A percentile compares a stretch with the other conserved stretches of the same genome.
Conservation (phyloP, 2,888 invertebrate species). For the Synergus japonicus region DNA sequence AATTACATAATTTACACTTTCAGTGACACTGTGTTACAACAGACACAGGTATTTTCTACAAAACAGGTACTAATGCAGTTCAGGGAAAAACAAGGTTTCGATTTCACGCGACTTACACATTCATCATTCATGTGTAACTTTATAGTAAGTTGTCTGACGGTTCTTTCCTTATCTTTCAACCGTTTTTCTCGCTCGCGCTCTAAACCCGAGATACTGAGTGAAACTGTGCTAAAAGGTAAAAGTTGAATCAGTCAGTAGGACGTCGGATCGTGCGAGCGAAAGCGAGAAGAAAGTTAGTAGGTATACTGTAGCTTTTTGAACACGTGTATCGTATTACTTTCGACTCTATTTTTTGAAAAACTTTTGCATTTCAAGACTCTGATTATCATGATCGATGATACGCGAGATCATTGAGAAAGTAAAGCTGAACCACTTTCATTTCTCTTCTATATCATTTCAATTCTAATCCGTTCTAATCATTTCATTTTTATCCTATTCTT, state of each 20-base stretch:
- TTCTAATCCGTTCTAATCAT: not conserved
- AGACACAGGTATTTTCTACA: not conserved
- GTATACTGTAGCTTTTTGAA: not conserved
- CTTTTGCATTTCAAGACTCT: not conserved
- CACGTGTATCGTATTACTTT: conserved; percentile 43
- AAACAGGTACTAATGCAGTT: not conserved
- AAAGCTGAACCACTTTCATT: conserved; percentile 21
- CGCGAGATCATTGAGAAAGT: conserved; percentile 20
- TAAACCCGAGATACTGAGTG: conserved; percentile 57
- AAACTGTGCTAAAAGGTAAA: conserved; percentile 76
- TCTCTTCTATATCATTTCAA: not conserved
- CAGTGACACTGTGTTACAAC: not conserved
- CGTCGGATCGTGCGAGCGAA: conserved; percentile 65
- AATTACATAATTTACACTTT: conserved; percentile 24
- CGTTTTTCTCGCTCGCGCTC: conserved; percentile 28
- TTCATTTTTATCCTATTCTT: not conserved
- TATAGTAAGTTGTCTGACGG: conserved; percentile 37
- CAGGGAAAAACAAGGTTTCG: conserved; percentile 19
- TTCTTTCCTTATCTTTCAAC: conserved; percentile 28
- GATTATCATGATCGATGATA: conserved; percentile 6
- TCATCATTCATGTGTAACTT: not conserved
- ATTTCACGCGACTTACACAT: conserved; percentile 40
- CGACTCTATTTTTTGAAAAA: conserved; percentile 42
- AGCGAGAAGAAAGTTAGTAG: conserved; percentile 59
- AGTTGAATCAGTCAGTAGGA: conserved; percentile 75